Conservation (phyloP, 2,888 invertebrate species). For the Melinopterus prodromus region DNA sequence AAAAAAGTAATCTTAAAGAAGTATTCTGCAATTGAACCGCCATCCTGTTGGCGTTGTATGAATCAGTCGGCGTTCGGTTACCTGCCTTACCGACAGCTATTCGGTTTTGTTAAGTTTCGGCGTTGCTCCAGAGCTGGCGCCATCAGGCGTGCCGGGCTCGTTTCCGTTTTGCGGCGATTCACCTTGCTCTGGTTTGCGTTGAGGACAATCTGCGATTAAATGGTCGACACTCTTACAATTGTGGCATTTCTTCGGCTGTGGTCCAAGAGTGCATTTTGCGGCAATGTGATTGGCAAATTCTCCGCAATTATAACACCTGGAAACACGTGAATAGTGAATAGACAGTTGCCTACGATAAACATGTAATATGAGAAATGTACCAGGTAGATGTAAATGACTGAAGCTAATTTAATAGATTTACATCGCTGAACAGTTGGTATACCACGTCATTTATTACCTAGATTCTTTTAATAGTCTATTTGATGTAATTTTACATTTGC, state of each 20-base stretch:
- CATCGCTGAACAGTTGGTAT: too few relatives aligned
- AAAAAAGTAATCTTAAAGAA: conserved; percentile 12
- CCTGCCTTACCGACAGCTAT: conserved; percentile 5
- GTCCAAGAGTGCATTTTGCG: conserved; percentile 86
- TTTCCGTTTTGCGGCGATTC: conserved; percentile 48
- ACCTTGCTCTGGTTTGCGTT: conserved; percentile 54
- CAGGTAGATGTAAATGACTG: too few relatives aligned
- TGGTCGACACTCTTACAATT: conserved; percentile 89
- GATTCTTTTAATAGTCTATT: too few relatives aligned
- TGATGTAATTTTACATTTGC: too few relatives aligned
- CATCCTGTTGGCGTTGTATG: not conserved
- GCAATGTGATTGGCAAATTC: conserved; percentile 94
- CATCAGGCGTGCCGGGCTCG: conserved; percentile 39
- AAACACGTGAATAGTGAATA: conserved; percentile 29
- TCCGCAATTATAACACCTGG: conserved; percentile 91
- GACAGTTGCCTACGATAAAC: too few relatives aligned
- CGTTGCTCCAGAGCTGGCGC: conserved; percentile 42
- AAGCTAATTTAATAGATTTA: too few relatives aligned
- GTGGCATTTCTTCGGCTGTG: conserved; percentile 91
- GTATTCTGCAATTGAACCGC: not conserved
- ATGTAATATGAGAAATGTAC: too few relatives aligned
- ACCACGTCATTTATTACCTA: too few relatives aligned
- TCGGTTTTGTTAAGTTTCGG: conserved; percentile 29
- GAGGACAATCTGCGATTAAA: conserved; percentile 88
- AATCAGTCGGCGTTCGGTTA: conserved; percentile 27